phyloP scores from a whole-genome alignment of 1,140 invertebrate genomes.

The Druon quercuslanigerum region DNA sequence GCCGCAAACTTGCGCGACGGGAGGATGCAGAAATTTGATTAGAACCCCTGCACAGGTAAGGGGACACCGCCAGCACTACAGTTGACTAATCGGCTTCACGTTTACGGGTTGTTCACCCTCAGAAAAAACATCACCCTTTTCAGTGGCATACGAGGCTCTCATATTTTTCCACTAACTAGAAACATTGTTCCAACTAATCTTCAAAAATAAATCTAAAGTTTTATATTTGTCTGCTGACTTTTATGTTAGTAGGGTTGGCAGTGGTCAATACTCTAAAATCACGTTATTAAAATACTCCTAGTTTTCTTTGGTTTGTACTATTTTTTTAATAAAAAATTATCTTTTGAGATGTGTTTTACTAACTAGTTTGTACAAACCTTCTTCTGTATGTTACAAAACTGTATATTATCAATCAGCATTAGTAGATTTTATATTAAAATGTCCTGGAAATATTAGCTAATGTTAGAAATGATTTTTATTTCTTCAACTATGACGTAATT shows the following conservation, averaged over 20 bases:
- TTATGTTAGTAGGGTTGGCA: not conserved
- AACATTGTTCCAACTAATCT: not conserved
- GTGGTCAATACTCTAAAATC: too few relatives aligned
- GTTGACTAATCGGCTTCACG: constrained; percentile 65
- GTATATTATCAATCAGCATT: too few relatives aligned
- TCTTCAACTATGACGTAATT: too few relatives aligned
- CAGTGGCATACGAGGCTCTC: constrained; percentile 33
- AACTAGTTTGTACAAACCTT: too few relatives aligned
- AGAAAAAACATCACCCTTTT: constrained; percentile 31
- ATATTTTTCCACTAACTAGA: constrained; percentile 3
- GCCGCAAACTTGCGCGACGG: not conserved
- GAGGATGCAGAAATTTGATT: constrained; percentile 62
- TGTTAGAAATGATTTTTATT: too few relatives aligned
- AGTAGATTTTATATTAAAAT: too few relatives aligned
- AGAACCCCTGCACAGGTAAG: constrained; percentile 46
- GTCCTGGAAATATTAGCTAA: too few relatives aligned
- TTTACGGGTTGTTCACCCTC: constrained; percentile 65
- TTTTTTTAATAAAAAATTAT: too few relatives aligned
- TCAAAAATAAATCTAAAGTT: not conserved
- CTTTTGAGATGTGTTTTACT: too few relatives aligned
- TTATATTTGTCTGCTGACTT: not conserved
- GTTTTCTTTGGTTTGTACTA: too few relatives aligned
- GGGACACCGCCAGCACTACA: constrained; percentile 47
- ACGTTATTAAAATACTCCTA: too few relatives aligned
- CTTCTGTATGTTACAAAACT: too few relatives aligned